Base-by-base conservation (phyloP, 1,140 invertebrate genomes). In the Fopius arisanus region DNA sequence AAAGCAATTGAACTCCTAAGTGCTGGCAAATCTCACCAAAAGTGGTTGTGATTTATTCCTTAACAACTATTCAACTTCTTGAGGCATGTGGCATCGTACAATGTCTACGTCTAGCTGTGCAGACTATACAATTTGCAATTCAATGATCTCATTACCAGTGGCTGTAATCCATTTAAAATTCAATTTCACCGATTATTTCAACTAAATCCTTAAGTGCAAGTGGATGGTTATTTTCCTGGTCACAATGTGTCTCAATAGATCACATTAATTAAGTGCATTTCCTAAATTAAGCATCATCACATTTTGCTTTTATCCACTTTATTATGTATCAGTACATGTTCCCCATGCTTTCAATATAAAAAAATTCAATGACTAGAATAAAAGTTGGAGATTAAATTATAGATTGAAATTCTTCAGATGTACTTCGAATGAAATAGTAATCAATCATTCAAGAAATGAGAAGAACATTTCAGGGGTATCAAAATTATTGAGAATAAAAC, bases 401-500 rank as follows among this genome's bases (percentile, higher is more conserved):
- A 5, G 19, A 51, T 51, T 51, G 43, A 51, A 51, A 12, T 16
- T n/a, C n/a, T n/a, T 19, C 43, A 19, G 3, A 19, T 6, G 6
- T 51, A 51, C 43, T 3, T 51, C 9, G 6, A 14, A 6, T 14
- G 19, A 51, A 19, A 3, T 12, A 51, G 3, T 12, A 19, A 51
- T n/a, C n/a, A 51, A 51, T 16, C 3, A 51, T 3, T 51, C 19
- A 21, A 16, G n/a, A 51, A 51, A 51, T 21, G 6, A 51, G 19
- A 51, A 51, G 6, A 51, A 19, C 5, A 16, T 14, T 51, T 14
- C 3, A 2, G 6, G 26, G 23, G 19, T 28, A 59, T 59, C 23
- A 59, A 48, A 59, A 59, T 26, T 3, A 59, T 59, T 26, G 6
- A 1, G 6, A 51, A 51, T 59, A 68, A 69, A 72, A 74, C 59